Evolutionary conservation across 2,113 vertebrate species (phyloP), one percentile per base, ranked within the genome.

Genomic region (Trogon melanurus): DNA sequence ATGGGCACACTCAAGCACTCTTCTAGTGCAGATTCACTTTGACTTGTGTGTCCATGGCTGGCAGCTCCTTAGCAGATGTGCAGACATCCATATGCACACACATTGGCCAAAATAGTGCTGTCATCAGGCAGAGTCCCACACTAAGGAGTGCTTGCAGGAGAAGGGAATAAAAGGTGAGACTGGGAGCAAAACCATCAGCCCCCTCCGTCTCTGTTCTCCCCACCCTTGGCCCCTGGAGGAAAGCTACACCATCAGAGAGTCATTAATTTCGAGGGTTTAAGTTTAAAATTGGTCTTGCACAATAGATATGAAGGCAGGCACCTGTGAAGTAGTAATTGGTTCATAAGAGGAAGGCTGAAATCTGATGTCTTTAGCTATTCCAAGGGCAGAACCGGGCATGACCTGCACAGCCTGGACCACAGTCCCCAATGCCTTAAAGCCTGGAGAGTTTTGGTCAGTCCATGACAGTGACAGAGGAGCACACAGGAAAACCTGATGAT

Each of bases 401-500:
- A 88, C 79, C 79, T 83, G 70, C 48, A 56, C 38, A 78, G 61
- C 16, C 41, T 48, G 65, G 65, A 83, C n/a, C 36, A 54, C 34
- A 62, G 41, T 32, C 48, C 16, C 6, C 5, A 48, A 34, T 80
- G 30, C 56, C 38, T 27, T 78, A 82, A 61, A 71, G 47, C 56
- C 44, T 84, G 13, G 7, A 70, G 64, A 80, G 57, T 88, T 88
- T 95, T 62, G 61, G 20, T 57, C 84, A 54, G 45, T 53, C 65
- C 4, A 1, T 88, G 92, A 96, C 93, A 96, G 30, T 93, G 88
- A 95, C 41, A 79, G 91, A 90, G 53, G 64, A 85, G 64, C 53
- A 69, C 21, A n/a, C 20, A 74, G 44, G 11, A 94, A 94, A 96
- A 80, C 29, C 34, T 54, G 64, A 44, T 73, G 85, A 64, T 74